Evolutionary conservation across 1,140 invertebrate genomes (phyloP), one percentile per base, ranked within the genome.

Genomic region (Drosophila orena): DNA sequence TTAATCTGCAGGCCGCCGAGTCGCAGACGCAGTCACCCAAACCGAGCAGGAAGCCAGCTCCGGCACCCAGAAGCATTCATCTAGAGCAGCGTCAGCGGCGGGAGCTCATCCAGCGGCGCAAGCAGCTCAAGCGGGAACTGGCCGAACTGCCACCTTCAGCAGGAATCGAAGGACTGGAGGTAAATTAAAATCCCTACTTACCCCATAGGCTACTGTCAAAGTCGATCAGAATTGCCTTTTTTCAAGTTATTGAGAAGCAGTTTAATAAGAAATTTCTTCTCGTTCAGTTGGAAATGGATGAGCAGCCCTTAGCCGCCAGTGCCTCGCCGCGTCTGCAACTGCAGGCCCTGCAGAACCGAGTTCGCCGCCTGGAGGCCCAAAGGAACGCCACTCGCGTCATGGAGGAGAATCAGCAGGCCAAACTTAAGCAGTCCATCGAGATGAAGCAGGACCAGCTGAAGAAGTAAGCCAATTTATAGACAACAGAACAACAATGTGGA

Each of bases 11-110:
- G 37, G 40, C 76, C 14, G 55, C 56, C 2, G 55, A 60, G 17
- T 24, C 55, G 10, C 47, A 43, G 11, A 65, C 30, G 4, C 60
- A 61, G 42, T 90, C 90, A 1, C 90, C 90, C 0, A 91, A 85
- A 42, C 43, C 57, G 2, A 85, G 50, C 24, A 73, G 89, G 1
- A 91, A 91, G 20, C 91, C 91, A 20, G 88, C 88, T 15, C 90
- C 91, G 14, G 91, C 91, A 27, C 88, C 88, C 0, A 64, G 91
- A 6, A 95, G 95, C n/a, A 95, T 96, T 12, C 81, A 90, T 59
- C 59, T 80, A 37, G 79, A 89, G 65, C 77, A 84, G 43, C 64
- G 81, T 42, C 92, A 94, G 56, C 93, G 93, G 8, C 93, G 93
- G 91, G 75, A 94, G 73, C 92, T 94, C 55, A 93, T 94, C 60